Evolutionary conservation across 2,888 invertebrate genomes (phyloP).

Genomic region (Sphaerophoria taeniata): DNA sequence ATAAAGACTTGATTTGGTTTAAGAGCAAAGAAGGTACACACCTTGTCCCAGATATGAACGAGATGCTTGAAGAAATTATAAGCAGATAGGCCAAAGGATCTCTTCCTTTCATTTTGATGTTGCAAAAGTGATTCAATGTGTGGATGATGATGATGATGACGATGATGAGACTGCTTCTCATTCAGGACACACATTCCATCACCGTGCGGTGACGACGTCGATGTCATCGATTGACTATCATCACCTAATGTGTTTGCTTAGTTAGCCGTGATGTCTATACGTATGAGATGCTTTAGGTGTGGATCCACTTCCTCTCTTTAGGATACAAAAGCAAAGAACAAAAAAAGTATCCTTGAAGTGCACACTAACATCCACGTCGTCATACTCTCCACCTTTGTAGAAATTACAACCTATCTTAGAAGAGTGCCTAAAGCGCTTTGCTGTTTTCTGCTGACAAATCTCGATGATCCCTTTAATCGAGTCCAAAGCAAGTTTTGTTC

Average conservation of each 20-base stretch:
- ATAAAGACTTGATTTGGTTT: conserved; percentile 44
- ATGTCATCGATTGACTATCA: not conserved
- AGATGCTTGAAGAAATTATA: conserved; percentile 70
- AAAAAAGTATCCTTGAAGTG: conserved; percentile 53
- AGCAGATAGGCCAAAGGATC: conserved; percentile 72
- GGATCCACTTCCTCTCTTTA: conserved; percentile 37
- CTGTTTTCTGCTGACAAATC: conserved; percentile 71
- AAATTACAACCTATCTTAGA: conserved; percentile 57
- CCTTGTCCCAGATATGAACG: conserved; percentile 74
- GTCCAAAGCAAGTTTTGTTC: conserved; percentile 49
- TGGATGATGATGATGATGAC: conserved; percentile 45
- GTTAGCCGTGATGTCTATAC: conserved; percentile 62
- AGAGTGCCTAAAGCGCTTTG: conserved; percentile 65
- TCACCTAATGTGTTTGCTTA: conserved; percentile 71
- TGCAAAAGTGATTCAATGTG: conserved; percentile 63
- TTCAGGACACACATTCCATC: conserved; percentile 61
- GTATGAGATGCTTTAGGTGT: conserved; percentile 50
- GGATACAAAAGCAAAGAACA: not conserved
- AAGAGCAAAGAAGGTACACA: conserved; percentile 53
- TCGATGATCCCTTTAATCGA: conserved; percentile 72
- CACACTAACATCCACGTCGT: conserved; percentile 30
- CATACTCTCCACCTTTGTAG: conserved; percentile 64
- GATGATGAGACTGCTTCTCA: conserved; percentile 63
- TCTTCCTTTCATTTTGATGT: conserved; percentile 58
- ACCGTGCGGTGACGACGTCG: not conserved